Percentiles rank a stretch among this genome's conserved stretches.
Evolutionary conservation across 2,113 vertebrate species (phyloP).

Genomic region (Platichthys flesus): DNA sequence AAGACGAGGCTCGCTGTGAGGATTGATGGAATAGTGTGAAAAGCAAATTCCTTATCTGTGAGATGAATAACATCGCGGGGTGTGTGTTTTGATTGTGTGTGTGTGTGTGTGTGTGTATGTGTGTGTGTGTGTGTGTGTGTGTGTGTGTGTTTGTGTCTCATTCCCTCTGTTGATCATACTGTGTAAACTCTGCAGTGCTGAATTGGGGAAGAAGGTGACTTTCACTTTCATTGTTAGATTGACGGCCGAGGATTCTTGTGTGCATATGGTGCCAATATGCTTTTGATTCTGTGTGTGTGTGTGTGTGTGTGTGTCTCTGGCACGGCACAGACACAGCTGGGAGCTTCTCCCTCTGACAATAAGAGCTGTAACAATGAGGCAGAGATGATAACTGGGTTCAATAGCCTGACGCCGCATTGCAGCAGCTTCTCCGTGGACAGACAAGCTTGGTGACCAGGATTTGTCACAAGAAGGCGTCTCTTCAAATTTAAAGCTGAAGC

Average conservation of each 20-base stretch:
- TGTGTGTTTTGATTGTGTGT: too few relatives aligned
- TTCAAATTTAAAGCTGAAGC: not conserved
- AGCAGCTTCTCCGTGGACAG: not conserved
- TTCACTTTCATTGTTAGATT: slow-evolving; percentile 9
- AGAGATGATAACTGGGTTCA: not conserved
- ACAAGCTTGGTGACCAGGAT: not conserved
- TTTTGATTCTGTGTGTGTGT: not conserved
- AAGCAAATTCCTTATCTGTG: too few relatives aligned
- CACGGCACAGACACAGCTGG: too few relatives aligned
- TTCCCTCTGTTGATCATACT: not conserved
- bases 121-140: too few relatives aligned
- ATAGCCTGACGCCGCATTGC: not conserved
- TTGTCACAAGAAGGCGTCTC: not conserved
- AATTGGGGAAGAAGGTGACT: slow-evolving; percentile 42
- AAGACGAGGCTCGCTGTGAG: too few relatives aligned
- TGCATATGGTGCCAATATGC: not conserved
- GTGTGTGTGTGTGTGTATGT: too few relatives aligned
- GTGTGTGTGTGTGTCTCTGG: too few relatives aligned
- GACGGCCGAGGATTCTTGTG: not conserved
- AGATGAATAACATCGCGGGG: too few relatives aligned
- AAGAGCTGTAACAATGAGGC: not conserved
- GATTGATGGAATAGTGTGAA: too few relatives aligned
- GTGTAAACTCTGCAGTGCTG: slow-evolving; percentile 25
- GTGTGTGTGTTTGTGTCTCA: not conserved
- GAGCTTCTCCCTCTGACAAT: not conserved